A percentile compares a stretch with the other conserved stretches of the same genome.
These are phyloP conservation scores for Nemoura dubitans DNA, from an alignment of 2,888 invertebrate genomes.

Conservation along the genomic window DNA sequence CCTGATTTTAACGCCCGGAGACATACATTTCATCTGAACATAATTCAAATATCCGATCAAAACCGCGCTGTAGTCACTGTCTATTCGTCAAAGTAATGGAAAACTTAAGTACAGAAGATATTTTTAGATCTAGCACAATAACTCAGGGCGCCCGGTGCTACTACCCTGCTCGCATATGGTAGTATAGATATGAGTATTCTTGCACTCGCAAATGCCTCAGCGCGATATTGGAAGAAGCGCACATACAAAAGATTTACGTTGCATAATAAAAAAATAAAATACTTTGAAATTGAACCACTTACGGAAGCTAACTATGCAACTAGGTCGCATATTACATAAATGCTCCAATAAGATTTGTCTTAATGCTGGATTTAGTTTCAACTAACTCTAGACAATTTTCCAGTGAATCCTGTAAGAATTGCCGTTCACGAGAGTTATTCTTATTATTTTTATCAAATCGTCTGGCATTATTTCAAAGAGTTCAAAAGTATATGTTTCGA, in stretches of 20 bases:
- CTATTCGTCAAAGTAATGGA: neutral
- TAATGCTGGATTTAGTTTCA: neutral
- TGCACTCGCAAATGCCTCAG: neutral
- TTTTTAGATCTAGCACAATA: neutral
- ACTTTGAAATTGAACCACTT: neutral
- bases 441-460: neutral
- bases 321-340: conserved; percentile 7
- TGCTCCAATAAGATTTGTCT: neutral
- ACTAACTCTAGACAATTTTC: neutral
- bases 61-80: neutral
- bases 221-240: neutral
- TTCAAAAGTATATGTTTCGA: neutral
- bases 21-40: neutral
- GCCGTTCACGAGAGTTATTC: neutral
- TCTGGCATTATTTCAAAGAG: neutral
- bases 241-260: neutral
- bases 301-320: neutral
- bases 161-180: neutral
- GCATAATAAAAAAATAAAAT: neutral
- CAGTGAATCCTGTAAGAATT: neutral
- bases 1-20: neutral
- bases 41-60: neutral
- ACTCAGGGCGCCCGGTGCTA: neutral
- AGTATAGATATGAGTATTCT: neutral
- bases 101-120: neutral